A percentile compares a stretch with the other conserved stretches of the same genome.
Evolutionary conservation across 2,797 vertebrate species (phyloP).

Genomic region (Typhlichthys subterraneus): DNA sequence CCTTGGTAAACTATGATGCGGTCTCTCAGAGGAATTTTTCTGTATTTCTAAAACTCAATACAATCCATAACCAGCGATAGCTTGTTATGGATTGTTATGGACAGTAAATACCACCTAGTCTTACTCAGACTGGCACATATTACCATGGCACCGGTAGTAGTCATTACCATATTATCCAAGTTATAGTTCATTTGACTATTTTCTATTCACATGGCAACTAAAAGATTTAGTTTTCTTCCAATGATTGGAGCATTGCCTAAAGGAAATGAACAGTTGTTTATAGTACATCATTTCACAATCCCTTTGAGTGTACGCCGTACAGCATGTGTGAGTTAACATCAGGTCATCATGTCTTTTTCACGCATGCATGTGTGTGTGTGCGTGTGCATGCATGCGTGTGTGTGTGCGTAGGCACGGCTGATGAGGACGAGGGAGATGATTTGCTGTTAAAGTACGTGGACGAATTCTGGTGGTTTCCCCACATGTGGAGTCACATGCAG

Average conservation of each 20-base stretch:
- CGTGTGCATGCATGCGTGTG: constrained; percentile 4
- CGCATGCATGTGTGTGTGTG: constrained; percentile 10
- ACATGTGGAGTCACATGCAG: constrained; percentile 99
- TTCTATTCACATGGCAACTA: constrained; percentile 34
- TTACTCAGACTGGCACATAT: constrained; percentile 20
- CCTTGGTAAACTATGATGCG: constrained; percentile 8
- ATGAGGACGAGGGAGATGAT: constrained; percentile 94
- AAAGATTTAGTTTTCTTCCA: no score
- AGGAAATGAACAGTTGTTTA: background rate
- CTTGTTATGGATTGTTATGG: no score
- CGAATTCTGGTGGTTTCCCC: constrained; percentile 99
- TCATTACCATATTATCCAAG: constrained; percentile 46
- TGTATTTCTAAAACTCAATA: constrained; percentile 40
- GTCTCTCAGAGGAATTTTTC: constrained; percentile 35
- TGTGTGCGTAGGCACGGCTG: constrained; percentile 73
- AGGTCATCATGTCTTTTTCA: background rate
- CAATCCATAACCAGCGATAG: constrained; percentile 27
- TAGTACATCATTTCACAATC: background rate
- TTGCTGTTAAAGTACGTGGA: constrained; percentile 87
- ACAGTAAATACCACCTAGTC: constrained; percentile 28
- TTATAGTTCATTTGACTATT: constrained; percentile 29
- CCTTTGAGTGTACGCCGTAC: no score
- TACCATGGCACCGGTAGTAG: constrained; percentile 15
- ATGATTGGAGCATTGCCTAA: background rate
- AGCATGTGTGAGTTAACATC: no score